Percentiles rank a stretch among this genome's conserved stretches.
phyloP scores from a whole-genome alignment of 2,888 invertebrate species.

The Phengaris arion region DNA sequence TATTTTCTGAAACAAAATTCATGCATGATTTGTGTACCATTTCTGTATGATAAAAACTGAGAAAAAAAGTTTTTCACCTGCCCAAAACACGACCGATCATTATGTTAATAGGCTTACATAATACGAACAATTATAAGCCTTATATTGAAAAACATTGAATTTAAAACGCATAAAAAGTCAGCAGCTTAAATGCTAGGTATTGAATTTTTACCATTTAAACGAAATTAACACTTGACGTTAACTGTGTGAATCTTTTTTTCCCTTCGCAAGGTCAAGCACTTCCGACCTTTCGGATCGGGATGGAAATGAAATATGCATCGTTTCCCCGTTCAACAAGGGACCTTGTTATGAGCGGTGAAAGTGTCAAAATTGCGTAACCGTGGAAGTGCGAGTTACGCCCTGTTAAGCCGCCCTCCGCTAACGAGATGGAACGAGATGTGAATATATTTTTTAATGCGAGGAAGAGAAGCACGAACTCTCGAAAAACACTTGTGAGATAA shows the following conservation, averaged over 20 bases:
- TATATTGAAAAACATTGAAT: slow-evolving; percentile 50
- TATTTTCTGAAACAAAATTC: slow-evolving; percentile 14
- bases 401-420: slow-evolving; percentile 71
- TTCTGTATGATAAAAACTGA: slow-evolving; percentile 75
- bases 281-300: slow-evolving; percentile 72
- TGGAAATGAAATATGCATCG: slow-evolving; percentile 56
- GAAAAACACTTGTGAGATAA: slow-evolving; percentile 80
- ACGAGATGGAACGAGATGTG: slow-evolving; percentile 71
- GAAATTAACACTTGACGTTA: slow-evolving; percentile 74
- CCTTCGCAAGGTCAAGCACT: slow-evolving; percentile 59
- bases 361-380: slow-evolving; percentile 77
- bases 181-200: slow-evolving; percentile 52
- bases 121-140: slow-evolving; percentile 54
- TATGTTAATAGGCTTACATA: slow-evolving; percentile 65
- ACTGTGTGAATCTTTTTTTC: slow-evolving; percentile 73
- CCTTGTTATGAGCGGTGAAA: slow-evolving; percentile 76
- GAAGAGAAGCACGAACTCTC: slow-evolving; percentile 67
- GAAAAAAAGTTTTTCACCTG: slow-evolving; percentile 73
- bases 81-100: slow-evolving; percentile 71
- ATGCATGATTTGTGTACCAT: slow-evolving; percentile 56
- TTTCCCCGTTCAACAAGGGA: slow-evolving; percentile 65
- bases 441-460: slow-evolving; percentile 52
- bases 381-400: slow-evolving; percentile 75
- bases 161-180: slow-evolving; percentile 43
- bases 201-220: slow-evolving; percentile 70